Percentiles rank a stretch among this genome's conserved stretches.
These are phyloP conservation scores for Aramus guarauna DNA, from an alignment of 2,113 vertebrate species.

Conservation along the genomic window DNA sequence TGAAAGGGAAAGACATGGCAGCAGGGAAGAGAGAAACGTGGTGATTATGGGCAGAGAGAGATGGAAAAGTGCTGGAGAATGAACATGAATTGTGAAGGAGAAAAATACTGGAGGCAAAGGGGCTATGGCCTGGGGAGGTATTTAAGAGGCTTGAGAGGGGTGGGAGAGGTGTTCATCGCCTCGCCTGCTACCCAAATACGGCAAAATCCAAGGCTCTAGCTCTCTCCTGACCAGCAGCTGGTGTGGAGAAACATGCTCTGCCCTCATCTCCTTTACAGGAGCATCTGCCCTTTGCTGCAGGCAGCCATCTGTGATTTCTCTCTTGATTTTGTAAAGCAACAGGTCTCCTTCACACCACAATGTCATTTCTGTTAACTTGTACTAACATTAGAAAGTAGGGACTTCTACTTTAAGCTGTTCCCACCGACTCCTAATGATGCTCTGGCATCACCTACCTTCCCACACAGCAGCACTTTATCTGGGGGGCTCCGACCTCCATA, in stretches of 20 bases:
- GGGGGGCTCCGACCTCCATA: background rate
- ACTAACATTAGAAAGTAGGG: background rate
- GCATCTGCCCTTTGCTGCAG: background rate
- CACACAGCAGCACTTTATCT: background rate
- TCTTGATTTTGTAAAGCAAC: background rate
- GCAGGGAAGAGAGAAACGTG: background rate
- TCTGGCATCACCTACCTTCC: background rate
- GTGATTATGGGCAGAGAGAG: background rate
- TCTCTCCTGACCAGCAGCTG: background rate
- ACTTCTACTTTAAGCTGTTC: background rate
- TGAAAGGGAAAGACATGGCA: background rate
- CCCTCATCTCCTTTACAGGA: background rate
- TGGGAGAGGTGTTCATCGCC: accelerated
- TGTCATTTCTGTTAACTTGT: background rate
- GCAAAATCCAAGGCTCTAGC: background rate
- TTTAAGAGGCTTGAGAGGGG: background rate
- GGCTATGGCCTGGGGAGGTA: accelerated
- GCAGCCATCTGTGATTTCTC: background rate
- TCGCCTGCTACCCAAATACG: background rate
- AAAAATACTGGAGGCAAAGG: background rate
- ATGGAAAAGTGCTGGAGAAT: background rate
- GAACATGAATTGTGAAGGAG: background rate
- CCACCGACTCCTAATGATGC: background rate
- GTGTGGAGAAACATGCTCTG: accelerated
- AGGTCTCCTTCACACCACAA: background rate